Evolutionary conservation across 1,140 invertebrate genomes (phyloP).

Genomic region (Coenobita brevimanus): DNA sequence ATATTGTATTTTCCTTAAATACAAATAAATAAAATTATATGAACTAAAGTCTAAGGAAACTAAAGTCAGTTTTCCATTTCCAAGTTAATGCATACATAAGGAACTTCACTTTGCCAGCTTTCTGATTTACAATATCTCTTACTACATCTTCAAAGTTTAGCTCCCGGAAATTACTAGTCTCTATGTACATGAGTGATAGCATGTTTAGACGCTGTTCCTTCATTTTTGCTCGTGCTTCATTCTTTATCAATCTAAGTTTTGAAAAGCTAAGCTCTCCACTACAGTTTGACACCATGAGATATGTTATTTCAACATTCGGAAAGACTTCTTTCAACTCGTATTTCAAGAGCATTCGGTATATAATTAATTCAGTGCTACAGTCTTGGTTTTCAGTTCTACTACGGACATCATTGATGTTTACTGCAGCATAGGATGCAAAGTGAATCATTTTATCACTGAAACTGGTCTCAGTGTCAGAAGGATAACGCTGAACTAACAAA

Average conservation of each 20-base stretch:
- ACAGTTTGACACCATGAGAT: no score
- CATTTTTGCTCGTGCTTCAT: neutral
- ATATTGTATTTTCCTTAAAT: neutral
- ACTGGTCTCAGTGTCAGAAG: constrained; percentile 24
- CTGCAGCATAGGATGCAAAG: constrained; percentile 6
- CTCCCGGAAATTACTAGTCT: neutral
- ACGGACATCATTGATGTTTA: constrained; percentile 11
- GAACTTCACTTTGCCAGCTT: constrained; percentile 1
- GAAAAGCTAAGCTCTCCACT: no score
- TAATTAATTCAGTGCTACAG: constrained; percentile 27
- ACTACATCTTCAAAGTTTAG: constrained; percentile 14
- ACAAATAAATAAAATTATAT: constrained; percentile 4
- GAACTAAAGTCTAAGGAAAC: neutral
- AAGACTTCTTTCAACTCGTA: constrained; percentile 23
- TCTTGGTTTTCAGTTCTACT: constrained; percentile 26
- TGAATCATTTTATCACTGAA: constrained; percentile 33
- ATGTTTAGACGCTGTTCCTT: constrained; percentile 25
- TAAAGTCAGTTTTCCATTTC: neutral
- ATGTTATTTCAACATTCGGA: no score
- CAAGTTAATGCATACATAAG: constrained; percentile 4
- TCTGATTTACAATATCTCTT: neutral
- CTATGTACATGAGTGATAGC: constrained; percentile 10
- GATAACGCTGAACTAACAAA: neutral
- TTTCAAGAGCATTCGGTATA: constrained; percentile 21
- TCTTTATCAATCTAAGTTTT: no score